Evolutionary conservation across 64 coral and sea anemone species (phyloP).

Genomic region (Montipora efflorescens): DNA sequence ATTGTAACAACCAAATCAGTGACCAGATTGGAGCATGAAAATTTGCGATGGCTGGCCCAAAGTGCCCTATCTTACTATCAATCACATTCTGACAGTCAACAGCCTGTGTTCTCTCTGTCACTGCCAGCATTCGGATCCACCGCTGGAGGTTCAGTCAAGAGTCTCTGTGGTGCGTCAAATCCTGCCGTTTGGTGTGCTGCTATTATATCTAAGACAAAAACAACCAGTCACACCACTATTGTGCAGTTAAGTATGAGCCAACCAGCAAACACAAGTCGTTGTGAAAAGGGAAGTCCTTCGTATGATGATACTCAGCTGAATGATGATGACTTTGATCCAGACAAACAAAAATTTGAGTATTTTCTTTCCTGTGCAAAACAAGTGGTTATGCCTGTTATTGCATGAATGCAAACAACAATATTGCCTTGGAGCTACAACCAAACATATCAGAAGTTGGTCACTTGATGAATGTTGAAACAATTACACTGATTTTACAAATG

Average conservation of each 20-base stretch:
- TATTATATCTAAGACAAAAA: constrained; percentile 73
- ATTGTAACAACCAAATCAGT: constrained; percentile 84
- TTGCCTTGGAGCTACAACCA: not conserved
- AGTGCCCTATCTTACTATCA: constrained; percentile 82
- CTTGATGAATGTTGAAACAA: no score
- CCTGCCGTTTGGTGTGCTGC: constrained; percentile 90
- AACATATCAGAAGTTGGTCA: no score
- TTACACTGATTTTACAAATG: no score
- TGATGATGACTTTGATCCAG: constrained; percentile 54
- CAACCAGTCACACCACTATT: constrained; percentile 61
- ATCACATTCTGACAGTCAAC: constrained; percentile 26
- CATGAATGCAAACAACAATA: not conserved
- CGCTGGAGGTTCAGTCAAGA: constrained; percentile 73
- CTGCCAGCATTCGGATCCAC: constrained; percentile 86
- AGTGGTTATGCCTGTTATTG: constrained; percentile 47
- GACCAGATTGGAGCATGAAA: constrained; percentile 75
- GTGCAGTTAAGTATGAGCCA: constrained; percentile 76
- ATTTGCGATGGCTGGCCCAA: constrained; percentile 74
- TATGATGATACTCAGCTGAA: constrained; percentile 48
- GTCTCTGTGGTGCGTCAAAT: constrained; percentile 57
- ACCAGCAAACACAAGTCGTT: not conserved
- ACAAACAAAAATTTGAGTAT: constrained; percentile 59
- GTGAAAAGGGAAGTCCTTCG: not conserved
- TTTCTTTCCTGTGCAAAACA: constrained; percentile 69
- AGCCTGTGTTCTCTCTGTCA: constrained; percentile 87